Evolutionary conservation across 2,888 invertebrate species (phyloP).

Genomic region (Globia sparganii): DNA sequence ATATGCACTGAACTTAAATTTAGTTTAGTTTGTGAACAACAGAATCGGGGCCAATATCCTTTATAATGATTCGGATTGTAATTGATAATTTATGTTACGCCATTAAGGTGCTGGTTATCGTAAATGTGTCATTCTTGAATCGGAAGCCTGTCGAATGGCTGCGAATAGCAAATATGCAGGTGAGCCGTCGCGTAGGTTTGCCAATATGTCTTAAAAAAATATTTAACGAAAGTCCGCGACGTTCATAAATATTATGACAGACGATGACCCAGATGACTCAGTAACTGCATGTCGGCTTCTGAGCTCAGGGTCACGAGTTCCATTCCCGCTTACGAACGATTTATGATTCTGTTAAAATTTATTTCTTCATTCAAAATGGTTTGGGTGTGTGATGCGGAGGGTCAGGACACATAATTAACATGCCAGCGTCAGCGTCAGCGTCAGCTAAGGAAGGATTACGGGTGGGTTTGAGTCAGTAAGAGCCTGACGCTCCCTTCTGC

Average conservation of each 20-base stretch:
- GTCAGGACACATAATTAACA: neutral
- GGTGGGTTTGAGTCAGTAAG: no score
- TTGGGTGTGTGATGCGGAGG: neutral
- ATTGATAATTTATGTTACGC: no score
- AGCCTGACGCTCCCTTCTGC: no score
- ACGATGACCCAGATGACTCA: conserved; percentile 39
- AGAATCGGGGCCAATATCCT: no score
- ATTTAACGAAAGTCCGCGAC: conserved; percentile 3
- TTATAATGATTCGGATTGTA: no score
- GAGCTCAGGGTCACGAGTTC: conserved; percentile 22
- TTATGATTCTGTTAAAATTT: conserved; percentile 30
- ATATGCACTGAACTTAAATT: no score
- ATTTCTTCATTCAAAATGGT: conserved; percentile 18
- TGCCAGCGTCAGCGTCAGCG: no score
- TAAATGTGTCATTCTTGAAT: no score
- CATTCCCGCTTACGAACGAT: conserved; percentile 39
- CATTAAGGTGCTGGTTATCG: no score
- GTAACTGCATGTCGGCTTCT: conserved; percentile 8
- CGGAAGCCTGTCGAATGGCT: no score
- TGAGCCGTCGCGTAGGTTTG: neutral
- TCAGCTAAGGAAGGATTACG: no score
- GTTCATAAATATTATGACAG: conserved; percentile 22
- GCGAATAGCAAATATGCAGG: neutral
- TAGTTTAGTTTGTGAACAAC: no score
- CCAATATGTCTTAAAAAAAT: neutral